Conservation (phyloP, 2,797 vertebrate species). For the Pantherophis alleghaniensis region DNA sequence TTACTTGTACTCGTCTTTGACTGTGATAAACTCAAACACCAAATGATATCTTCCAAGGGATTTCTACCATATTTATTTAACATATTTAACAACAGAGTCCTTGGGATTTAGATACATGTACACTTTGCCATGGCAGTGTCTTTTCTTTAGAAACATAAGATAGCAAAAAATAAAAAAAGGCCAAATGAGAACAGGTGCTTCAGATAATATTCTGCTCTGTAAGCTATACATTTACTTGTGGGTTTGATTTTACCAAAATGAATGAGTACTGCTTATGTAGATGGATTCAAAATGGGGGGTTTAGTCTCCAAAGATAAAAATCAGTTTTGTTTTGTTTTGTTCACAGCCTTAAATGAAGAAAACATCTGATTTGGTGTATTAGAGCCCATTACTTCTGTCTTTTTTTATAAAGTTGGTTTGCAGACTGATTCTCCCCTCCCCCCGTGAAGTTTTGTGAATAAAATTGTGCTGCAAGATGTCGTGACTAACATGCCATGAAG, state of each 20-base stretch:
- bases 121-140: neutral
- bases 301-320: neutral
- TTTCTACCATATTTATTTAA: neutral
- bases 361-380: constrained; percentile 48
- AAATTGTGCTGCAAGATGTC: constrained; percentile 68
- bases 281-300: neutral
- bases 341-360: neutral
- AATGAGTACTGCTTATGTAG: neutral
- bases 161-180: neutral
- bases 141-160: neutral
- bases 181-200: neutral
- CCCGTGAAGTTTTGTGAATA: constrained; percentile 66
- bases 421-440: constrained; percentile 49
- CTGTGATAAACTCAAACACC: neutral
- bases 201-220: neutral
- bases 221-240: neutral
- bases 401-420: constrained; percentile 40
- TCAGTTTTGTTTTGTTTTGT: neutral
- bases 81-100: neutral
- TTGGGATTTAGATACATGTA: neutral
- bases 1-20: neutral
- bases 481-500: constrained; percentile 54
- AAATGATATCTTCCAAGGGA: neutral
- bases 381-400: constrained; percentile 20
- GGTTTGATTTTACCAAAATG: neutral